Evolutionary conservation across 2,113 vertebrate species (phyloP).

Genomic region (Sminthopsis crassicaudata): DNA sequence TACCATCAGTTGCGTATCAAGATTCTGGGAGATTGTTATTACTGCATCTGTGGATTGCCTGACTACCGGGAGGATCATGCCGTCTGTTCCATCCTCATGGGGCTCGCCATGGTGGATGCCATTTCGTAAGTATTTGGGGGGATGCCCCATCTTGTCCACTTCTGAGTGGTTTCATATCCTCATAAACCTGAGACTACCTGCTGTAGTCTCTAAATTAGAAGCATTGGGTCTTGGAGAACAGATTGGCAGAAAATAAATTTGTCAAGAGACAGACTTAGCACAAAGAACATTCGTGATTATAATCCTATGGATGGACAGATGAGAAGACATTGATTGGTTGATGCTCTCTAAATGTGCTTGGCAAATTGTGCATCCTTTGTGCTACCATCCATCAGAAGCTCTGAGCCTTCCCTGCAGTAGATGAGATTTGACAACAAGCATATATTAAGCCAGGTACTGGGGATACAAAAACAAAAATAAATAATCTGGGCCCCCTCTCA

Average conservation of each 20-base stretch:
- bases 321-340: neutral
- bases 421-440: neutral
- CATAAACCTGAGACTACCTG: too few species aligned
- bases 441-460: neutral
- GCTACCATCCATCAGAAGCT: neutral
- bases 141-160: neutral
- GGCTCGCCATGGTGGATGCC: constrained; percentile 95
- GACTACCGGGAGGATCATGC: constrained; percentile 96
- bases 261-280: neutral
- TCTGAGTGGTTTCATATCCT: neutral
- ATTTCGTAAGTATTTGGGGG: constrained; percentile 90
- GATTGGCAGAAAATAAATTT: neutral
- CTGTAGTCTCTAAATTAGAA: neutral
- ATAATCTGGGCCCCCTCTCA: neutral
- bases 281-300: neutral
- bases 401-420: neutral
- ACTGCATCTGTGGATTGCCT: constrained; percentile 96
- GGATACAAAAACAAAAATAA: neutral
- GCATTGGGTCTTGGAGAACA: too few species aligned
- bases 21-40: constrained; percentile 97
- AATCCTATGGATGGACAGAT: neutral
- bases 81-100: constrained; percentile 95
- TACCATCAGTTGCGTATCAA: constrained; percentile 96
- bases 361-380: neutral
- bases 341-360: neutral